These are phyloP conservation scores for Triops longicaudatus DNA, from an alignment of 1,140 invertebrate genomes.

Conservation along the genomic window DNA sequence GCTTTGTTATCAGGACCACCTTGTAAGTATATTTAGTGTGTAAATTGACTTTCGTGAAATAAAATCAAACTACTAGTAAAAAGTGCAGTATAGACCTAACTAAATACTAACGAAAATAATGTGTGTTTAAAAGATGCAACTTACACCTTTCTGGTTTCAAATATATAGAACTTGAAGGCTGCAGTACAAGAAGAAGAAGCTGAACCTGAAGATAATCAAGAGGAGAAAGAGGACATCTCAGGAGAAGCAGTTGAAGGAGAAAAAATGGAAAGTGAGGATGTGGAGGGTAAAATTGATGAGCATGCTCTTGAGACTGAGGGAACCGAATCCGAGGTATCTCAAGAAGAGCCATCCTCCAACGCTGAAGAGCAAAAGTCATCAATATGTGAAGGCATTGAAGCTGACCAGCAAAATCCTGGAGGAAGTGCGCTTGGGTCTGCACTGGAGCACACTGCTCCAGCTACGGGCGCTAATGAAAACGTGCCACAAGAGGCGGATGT, in stretches of 20 bases:
- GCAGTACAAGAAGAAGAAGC: conserved; percentile 21
- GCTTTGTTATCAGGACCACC: conserved; percentile 75
- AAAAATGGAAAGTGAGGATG: conserved; percentile 19
- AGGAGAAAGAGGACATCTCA: conserved; percentile 23
- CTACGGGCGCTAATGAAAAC: background rate
- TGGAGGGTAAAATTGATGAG: conserved; percentile 22
- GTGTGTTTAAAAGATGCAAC: conserved; percentile 16
- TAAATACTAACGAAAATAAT: too few relatives aligned
- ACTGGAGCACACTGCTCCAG: background rate
- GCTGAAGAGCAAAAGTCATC: background rate
- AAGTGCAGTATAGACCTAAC: too few relatives aligned
- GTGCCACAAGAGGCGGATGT: background rate
- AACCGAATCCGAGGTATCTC: background rate
- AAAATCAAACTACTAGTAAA: too few relatives aligned
- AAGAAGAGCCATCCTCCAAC: background rate
- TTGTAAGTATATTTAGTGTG: conserved; percentile 50
- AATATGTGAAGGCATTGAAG: background rate
- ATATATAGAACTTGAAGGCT: conserved; percentile 26
- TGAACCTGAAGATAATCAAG: conserved; percentile 30
- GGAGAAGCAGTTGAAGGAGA: too few relatives aligned
- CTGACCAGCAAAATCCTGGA: background rate
- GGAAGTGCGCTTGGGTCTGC: background rate
- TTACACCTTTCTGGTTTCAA: conserved; percentile 4
- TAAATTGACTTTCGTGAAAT: conserved; percentile 14
- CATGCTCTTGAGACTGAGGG: conserved; percentile 17